Evolutionary conservation across 2,113 vertebrate species (phyloP).

Genomic region (Panthera tigris): DNA sequence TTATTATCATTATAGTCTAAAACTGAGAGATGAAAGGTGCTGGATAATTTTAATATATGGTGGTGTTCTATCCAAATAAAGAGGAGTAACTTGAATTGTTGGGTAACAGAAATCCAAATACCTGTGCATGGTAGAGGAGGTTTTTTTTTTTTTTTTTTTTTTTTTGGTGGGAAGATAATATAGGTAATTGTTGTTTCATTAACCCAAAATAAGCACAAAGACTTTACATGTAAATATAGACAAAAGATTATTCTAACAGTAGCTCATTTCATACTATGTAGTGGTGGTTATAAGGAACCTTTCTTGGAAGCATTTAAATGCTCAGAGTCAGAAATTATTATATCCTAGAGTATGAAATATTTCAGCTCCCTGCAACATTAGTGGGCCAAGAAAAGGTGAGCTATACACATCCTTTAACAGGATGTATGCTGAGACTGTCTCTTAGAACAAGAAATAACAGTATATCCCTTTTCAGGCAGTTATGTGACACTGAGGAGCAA

Average conservation of each 20-base stretch:
- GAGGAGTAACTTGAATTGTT: constrained; percentile 55
- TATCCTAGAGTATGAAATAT: background rate
- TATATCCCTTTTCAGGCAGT: background rate
- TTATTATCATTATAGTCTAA: constrained; percentile 48
- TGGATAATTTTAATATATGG: constrained; percentile 50
- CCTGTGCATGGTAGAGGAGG: background rate
- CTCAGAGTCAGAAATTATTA: constrained; percentile 28
- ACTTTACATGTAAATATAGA: constrained; percentile 3
- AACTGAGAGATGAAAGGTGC: constrained; percentile 56
- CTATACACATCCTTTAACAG: background rate
- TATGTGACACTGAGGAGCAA: background rate
- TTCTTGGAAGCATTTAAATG: constrained; percentile 40
- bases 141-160: constrained; percentile 13
- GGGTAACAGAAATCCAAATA: constrained; percentile 27
- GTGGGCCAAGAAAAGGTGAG: background rate
- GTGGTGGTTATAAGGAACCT: background rate
- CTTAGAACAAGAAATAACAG: background rate
- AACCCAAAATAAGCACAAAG: background rate
- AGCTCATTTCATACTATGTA: background rate
- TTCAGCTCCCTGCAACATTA: constrained; percentile 7
- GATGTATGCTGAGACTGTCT: background rate
- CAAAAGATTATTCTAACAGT: background rate
- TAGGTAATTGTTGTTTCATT: constrained; percentile 52
- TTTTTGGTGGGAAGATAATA: constrained; percentile 51
- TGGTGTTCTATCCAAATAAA: constrained; percentile 50